Percentiles rank a stretch among this genome's conserved stretches.
Conservation (phyloP, 1,140 invertebrate genomes). For the Ridgeia piscesae region DNA sequence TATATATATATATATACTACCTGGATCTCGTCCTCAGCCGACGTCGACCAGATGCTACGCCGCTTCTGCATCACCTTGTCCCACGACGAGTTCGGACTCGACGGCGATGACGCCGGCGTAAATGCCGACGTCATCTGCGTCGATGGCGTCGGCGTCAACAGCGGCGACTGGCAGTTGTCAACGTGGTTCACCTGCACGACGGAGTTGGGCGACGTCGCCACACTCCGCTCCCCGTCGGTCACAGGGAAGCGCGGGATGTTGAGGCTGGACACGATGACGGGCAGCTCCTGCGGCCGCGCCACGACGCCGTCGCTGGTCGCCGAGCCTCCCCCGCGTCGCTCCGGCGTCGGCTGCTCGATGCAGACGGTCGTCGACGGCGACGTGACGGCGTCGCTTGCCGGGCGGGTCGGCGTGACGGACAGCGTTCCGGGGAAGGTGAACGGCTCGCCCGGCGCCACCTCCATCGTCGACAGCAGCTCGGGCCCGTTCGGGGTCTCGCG, state of each 20-base stretch:
- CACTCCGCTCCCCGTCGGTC: background rate
- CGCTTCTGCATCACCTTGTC: background rate
- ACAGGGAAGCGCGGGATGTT: background rate
- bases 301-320: background rate
- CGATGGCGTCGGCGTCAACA: background rate
- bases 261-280: background rate
- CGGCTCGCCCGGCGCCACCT: slow-evolving; percentile 10
- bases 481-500: slow-evolving; percentile 21
- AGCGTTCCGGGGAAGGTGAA: background rate
- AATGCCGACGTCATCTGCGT: background rate
- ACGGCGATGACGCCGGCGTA: background rate
- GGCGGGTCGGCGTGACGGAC: background rate
- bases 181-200: background rate
- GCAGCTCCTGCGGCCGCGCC: background rate
- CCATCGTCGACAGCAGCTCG: slow-evolving; percentile 18
- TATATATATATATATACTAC: background rate
- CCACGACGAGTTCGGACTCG: background rate
- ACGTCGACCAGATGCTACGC: background rate
- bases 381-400: background rate
- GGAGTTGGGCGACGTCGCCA: background rate
- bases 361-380: background rate
- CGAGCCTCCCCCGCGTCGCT: background rate
- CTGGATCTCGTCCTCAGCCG: background rate
- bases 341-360: background rate
- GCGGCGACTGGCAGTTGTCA: background rate